These are phyloP conservation scores for Lepidocyrtinus sp. DNA, from an alignment of 2,888 invertebrate genomes.

Conservation along the genomic window DNA sequence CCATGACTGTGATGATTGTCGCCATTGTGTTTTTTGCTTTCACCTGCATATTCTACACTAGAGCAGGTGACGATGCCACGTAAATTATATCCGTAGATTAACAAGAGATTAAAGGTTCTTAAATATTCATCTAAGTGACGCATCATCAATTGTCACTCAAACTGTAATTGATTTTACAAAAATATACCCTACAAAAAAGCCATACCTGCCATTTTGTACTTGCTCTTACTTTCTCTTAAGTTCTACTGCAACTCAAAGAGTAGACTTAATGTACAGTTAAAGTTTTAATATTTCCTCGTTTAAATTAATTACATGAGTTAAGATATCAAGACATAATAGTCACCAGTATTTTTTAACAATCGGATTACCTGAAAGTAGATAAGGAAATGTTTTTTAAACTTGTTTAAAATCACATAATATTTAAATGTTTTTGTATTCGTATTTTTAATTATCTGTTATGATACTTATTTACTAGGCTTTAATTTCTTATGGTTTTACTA, in stretches of 20 bases:
- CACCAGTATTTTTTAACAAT: conserved; percentile 51
- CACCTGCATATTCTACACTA: conserved; percentile 25
- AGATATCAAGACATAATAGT: conserved; percentile 7
- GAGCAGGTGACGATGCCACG: too few species aligned
- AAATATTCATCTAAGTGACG: background rate
- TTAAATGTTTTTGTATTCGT: background rate
- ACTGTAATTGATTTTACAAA: background rate
- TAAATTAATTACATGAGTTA: background rate
- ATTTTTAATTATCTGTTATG: background rate
- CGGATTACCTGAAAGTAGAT: conserved; percentile 37
- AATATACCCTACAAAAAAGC: background rate
- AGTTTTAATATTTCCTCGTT: conserved; percentile 32
- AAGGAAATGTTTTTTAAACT: too few species aligned
- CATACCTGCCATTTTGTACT: conserved; percentile 23
- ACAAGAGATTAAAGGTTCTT: too few species aligned
- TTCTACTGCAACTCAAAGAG: background rate
- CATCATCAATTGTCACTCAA: background rate
- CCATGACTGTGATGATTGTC: conserved; percentile 63
- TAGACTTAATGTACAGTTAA: background rate
- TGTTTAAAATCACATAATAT: background rate
- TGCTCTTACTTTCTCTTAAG: background rate
- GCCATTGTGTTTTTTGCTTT: conserved; percentile 56
- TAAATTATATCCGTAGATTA: too few species aligned
- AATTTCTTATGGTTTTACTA: conserved; percentile 10
- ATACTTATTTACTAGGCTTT: conserved; percentile 2